Evolutionary conservation across 2,888 invertebrate species (phyloP).

Genomic region (Drosophila testacea): DNA sequence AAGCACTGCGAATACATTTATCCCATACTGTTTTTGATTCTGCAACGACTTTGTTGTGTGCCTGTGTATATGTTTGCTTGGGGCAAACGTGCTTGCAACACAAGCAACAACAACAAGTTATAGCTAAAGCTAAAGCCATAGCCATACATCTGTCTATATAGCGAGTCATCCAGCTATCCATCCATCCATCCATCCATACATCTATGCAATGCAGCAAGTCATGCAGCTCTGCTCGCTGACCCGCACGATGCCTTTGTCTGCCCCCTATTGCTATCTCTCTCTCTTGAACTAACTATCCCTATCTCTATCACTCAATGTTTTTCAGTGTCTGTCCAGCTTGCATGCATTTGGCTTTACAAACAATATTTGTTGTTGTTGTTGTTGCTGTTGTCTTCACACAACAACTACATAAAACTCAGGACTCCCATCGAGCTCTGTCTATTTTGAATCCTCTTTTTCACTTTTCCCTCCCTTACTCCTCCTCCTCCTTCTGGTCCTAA

Average conservation of each 20-base stretch:
- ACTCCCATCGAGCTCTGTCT: constrained; percentile 68
- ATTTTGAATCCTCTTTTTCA: constrained; percentile 78
- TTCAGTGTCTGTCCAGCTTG: constrained; percentile 56
- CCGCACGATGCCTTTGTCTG: constrained; percentile 77
- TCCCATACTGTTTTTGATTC: constrained; percentile 36
- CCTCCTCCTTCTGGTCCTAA: background rate
- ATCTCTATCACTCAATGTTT: background rate
- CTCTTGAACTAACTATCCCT: constrained; percentile 13
- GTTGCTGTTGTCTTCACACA: constrained; percentile 71
- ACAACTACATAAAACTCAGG: constrained; percentile 69
- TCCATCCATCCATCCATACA: constrained; percentile 46
- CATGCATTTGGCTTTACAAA: constrained; percentile 80
- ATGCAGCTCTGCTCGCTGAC: constrained; percentile 78
- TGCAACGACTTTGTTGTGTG: constrained; percentile 28
- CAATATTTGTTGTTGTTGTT: constrained; percentile 68
- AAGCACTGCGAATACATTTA: constrained; percentile 49
- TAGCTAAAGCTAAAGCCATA: constrained; percentile 23
- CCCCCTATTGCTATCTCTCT: constrained; percentile 25
- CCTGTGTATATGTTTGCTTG: constrained; percentile 53
- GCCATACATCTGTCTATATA: constrained; percentile 53
- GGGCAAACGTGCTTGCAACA: constrained; percentile 66
- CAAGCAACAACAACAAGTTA: constrained; percentile 28
- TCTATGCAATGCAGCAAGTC: constrained; percentile 75
- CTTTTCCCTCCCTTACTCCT: constrained; percentile 32
- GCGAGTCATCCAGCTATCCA: constrained; percentile 63